Conservation (phyloP, 2,113 vertebrate species). For the Ranitomeya imitator region DNA sequence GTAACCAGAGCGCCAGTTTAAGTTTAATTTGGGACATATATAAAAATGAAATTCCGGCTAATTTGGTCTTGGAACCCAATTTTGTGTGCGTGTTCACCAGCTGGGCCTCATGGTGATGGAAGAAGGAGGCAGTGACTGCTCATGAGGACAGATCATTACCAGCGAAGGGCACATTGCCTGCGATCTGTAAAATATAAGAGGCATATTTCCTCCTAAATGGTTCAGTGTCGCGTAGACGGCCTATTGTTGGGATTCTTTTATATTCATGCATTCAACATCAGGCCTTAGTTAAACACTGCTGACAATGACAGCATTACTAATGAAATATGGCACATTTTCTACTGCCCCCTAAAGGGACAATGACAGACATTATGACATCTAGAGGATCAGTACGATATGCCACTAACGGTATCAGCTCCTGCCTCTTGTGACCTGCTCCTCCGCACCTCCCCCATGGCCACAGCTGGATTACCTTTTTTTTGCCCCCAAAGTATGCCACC, state of each 20-base stretch:
- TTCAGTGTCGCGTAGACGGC: neutral
- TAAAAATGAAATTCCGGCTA: constrained; percentile 26
- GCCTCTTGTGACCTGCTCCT: no score
- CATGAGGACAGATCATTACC: constrained; percentile 3
- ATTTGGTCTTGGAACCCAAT: constrained; percentile 19
- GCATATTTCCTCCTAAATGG: neutral
- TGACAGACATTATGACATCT: no score
- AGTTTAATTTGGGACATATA: constrained; percentile 36
- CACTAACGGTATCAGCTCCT: no score
- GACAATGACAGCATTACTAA: neutral
- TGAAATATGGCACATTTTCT: neutral
- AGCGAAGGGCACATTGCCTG: neutral
- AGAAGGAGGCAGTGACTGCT: neutral
- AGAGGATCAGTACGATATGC: no score
- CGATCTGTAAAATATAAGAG: neutral
- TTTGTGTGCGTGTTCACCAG: constrained; percentile 19
- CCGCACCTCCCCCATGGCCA: no score
- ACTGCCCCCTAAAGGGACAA: neutral
- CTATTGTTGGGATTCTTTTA: neutral
- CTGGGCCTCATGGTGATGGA: neutral
- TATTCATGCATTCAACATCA: neutral
- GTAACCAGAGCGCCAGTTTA: constrained; percentile 37
- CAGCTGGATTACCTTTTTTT: no score
- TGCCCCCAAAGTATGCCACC: no score
- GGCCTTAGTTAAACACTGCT: neutral